These are phyloP conservation scores for Plecotus auritus DNA, from an alignment of 2,113 vertebrate genomes.

Conservation along the genomic window DNA sequence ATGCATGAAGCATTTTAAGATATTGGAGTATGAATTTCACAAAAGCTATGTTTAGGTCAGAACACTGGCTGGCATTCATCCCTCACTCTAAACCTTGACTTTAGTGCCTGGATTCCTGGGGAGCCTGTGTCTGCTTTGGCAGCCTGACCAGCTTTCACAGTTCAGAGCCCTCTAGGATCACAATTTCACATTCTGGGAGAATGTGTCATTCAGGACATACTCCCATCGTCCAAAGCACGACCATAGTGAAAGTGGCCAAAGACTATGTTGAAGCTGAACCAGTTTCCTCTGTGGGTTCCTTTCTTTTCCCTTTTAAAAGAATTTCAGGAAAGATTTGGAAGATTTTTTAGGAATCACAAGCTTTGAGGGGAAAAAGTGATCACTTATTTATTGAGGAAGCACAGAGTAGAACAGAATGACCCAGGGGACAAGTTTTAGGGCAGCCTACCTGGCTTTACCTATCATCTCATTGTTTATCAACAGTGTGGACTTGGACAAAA, in stretches of 20 bases:
- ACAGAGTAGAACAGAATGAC: neutral
- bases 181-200: conserved; percentile 59
- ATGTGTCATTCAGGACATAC: neutral
- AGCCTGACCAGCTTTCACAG: conserved; percentile 71
- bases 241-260: neutral
- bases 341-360: neutral
- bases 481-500: neutral
- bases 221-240: neutral
- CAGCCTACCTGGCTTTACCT: neutral
- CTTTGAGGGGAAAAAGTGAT: neutral
- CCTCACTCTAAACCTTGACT: conserved; percentile 68
- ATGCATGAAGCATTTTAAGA: conserved; percentile 71
- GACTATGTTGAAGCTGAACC: neutral
- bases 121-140: conserved; percentile 66
- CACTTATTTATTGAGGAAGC: neutral
- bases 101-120: conserved; percentile 70
- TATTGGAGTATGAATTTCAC: conserved; percentile 58
- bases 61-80: conserved; percentile 75
- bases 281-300: neutral
- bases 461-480: neutral
- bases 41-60: conserved; percentile 58
- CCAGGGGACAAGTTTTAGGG: neutral
- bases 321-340: neutral
- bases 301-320: neutral
- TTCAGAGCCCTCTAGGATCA: conserved; percentile 61